Base-by-base conservation (phyloP, 1,140 invertebrate species). In the Hylaeus volcanicus region DNA sequence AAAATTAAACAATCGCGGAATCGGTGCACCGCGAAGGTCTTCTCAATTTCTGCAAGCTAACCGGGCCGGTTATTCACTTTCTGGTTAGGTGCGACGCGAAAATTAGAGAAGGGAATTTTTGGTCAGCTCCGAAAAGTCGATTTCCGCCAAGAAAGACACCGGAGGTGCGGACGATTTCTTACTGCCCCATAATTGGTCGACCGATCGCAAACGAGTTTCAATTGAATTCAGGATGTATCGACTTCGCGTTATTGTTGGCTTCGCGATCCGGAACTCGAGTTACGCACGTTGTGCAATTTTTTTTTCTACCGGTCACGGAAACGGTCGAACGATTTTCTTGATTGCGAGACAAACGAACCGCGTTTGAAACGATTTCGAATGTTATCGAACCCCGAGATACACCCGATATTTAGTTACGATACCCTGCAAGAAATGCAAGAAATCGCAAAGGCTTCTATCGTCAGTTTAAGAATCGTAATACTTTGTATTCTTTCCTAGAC, bases 141-240 rank as follows among this genome's bases (percentile, higher is more conserved):
- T 81, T 81, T 63, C 56, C 79, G 56, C 8, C 26, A 26, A 26
- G 26, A 26, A 26, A 26, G 26, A 64, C 12, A 14, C 37, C 5
- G 4, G 55, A 1, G 1, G 14, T 5, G 26, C 45, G 8, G 5
- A 51, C 26, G 41, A 14, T 72, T 72, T 79, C 69, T 79, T 79
- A 73, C 70, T 60, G 37, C 3, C 53, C 39, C 63, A 63, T 82
- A 82, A 82, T 82, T 82, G 55, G 48, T 79, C 48, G 53, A 43
- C 45, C 51, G 48, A 75, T 45, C 58, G 55, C 56, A 55, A 60
- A 79, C 71, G 60, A 60, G 60, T 73, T 73, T 78, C 64, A 64
- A 55, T 72, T 39, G 74, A 79, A 64, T 56, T 26, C 26, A 26
- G 45, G 48, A 39, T 65, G n/a, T 48, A 11, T 26, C 2, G 41